Conservation (phyloP, 2,113 vertebrate genomes). For the Thymallus thymallus region DNA sequence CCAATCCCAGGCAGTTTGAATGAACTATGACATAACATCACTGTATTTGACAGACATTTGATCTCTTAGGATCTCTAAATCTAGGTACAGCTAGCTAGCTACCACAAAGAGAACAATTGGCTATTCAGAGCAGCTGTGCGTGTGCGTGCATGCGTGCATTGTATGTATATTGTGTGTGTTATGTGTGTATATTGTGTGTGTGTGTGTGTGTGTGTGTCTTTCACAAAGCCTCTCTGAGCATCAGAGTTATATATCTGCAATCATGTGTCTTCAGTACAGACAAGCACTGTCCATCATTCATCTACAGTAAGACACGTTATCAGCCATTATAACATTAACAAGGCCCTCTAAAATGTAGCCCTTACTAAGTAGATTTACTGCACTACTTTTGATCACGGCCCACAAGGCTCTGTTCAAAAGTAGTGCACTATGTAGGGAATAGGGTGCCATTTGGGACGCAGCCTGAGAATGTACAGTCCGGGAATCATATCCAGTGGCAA, state of each 20-base stretch:
- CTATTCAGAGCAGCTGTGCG: neutral
- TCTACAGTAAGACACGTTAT: slow-evolving; percentile 8
- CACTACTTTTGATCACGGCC: too few relatives aligned
- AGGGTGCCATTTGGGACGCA: too few relatives aligned
- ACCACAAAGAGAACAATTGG: slow-evolving; percentile 14
- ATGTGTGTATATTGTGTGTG: too few relatives aligned
- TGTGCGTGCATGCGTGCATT: neutral
- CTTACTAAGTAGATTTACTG: too few relatives aligned
- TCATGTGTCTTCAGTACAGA: slow-evolving; percentile 13
- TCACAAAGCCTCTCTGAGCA: slow-evolving; percentile 11
- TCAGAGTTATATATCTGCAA: slow-evolving; percentile 12
- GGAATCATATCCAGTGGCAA: too few relatives aligned
- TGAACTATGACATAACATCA: neutral
- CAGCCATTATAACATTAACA: neutral
- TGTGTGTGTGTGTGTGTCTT: too few relatives aligned
- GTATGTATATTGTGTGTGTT: too few relatives aligned
- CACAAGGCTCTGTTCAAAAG: too few relatives aligned
- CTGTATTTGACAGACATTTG: neutral
- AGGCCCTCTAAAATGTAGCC: neutral
- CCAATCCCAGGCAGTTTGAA: neutral
- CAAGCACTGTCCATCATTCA: slow-evolving; percentile 21
- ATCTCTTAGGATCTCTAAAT: slow-evolving; percentile 26
- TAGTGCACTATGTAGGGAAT: too few relatives aligned
- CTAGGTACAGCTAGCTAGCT: slow-evolving; percentile 27
- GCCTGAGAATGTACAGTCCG: too few relatives aligned